Percentiles rank a stretch among this genome's conserved stretches.
Evolutionary conservation across 2,113 vertebrate species (phyloP).

Genomic region (Corvus hawaiiensis): DNA sequence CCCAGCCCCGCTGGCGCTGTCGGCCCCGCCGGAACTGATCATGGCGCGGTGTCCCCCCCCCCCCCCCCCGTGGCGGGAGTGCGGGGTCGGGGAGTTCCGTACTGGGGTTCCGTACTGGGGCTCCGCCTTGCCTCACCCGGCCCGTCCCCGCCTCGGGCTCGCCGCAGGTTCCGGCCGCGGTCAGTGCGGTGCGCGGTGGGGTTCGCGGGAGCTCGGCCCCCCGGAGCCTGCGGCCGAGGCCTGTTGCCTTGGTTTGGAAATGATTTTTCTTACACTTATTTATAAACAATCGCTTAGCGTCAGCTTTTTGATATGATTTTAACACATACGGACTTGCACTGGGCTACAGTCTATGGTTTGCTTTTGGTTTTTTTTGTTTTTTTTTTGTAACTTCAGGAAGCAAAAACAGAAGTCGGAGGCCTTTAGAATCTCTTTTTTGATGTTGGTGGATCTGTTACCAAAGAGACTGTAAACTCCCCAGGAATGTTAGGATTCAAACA

Average conservation of each 20-base stretch:
- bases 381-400: background rate
- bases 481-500: background rate
- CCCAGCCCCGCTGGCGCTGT: background rate
- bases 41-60: background rate
- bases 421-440: background rate
- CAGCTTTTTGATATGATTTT: background rate
- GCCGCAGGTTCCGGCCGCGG: background rate
- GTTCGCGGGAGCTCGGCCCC: background rate
- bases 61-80: background rate
- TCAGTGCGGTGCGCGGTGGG: background rate
- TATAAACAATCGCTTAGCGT: background rate
- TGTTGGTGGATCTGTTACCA: background rate
- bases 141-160: background rate
- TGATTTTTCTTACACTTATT: accelerated
- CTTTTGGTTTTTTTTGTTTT: background rate
- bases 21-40: background rate
- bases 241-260: background rate
- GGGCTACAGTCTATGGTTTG: background rate
- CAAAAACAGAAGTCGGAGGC: accelerated
- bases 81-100: no score
- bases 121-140: background rate
- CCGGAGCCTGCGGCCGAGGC: background rate
- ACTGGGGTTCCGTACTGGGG: no score
- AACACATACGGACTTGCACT: no score
- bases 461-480: accelerated